phyloP scores from a whole-genome alignment of 2,113 vertebrate species.

The Gracilinanus agilis region DNA sequence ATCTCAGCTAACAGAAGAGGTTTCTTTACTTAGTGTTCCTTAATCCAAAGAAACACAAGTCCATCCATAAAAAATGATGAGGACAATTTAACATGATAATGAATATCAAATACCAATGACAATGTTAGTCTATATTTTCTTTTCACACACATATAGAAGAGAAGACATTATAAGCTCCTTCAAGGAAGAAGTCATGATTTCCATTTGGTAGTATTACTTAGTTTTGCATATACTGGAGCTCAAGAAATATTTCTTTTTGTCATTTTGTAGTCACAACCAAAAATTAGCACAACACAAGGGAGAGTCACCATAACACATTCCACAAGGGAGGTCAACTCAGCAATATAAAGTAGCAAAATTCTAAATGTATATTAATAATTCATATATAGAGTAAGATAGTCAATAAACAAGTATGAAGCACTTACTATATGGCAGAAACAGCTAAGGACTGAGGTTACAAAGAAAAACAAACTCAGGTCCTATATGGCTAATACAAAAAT shows the following conservation, averaged over 20 bases:
- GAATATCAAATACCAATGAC: slow-evolving; percentile 46
- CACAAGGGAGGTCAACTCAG: background rate
- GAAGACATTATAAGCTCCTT: background rate
- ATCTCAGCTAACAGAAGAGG: background rate
- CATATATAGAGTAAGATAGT: background rate
- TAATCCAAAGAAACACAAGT: background rate
- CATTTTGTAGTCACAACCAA: background rate
- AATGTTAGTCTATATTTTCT: slow-evolving; percentile 19
- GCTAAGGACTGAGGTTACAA: background rate
- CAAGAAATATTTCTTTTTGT: slow-evolving; percentile 9
- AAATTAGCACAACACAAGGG: slow-evolving; percentile 5
- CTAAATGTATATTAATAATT: background rate
- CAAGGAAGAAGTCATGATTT: background rate
- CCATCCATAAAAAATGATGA: background rate
- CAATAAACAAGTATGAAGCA: background rate
- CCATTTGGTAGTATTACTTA: background rate
- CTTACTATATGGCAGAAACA: background rate
- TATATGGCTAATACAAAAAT: background rate
- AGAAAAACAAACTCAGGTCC: background rate
- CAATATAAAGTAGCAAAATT: background rate
- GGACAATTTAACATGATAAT: slow-evolving; percentile 5
- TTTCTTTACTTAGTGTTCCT: background rate
- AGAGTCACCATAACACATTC: background rate
- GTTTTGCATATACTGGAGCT: background rate
- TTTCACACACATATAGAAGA: slow-evolving; percentile 9